A percentile compares a stretch with the other conserved stretches of the same genome.
phyloP scores from a whole-genome alignment of 2,113 vertebrate species.

The Tenrec ecaudatus region DNA sequence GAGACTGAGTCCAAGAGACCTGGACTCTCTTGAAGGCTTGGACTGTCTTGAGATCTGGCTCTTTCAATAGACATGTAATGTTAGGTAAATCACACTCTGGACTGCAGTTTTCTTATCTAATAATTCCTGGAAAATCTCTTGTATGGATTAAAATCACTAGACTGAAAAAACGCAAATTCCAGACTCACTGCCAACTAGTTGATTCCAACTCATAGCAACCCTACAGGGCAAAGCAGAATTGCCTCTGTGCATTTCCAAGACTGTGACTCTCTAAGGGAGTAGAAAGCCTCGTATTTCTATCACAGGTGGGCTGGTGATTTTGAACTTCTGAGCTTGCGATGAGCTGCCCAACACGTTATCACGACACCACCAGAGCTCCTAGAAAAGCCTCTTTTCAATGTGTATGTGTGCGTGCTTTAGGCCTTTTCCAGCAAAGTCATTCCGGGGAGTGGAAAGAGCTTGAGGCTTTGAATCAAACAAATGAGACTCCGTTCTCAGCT shows the following conservation, averaged over 20 bases:
- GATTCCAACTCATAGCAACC: too few relatives aligned
- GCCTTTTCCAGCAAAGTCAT: conserved; percentile 33
- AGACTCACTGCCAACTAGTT: too few relatives aligned
- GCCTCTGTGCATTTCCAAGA: too few relatives aligned
- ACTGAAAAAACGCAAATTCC: background rate
- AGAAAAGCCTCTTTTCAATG: background rate
- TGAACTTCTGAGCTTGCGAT: too few relatives aligned
- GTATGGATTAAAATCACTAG: conserved; percentile 22
- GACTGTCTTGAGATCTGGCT: background rate
- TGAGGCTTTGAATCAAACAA: conserved; percentile 40
- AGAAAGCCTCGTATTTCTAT: too few relatives aligned
- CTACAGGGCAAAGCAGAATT: too few relatives aligned
- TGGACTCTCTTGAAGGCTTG: too few relatives aligned
- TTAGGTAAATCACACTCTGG: background rate
- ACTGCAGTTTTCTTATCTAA: conserved; percentile 45
- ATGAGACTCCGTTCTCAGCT: conserved; percentile 33
- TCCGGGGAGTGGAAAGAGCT: conserved; percentile 1
- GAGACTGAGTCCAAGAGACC: conserved; percentile 4
- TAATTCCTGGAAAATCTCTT: conserved; percentile 14
- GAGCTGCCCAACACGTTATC: too few relatives aligned
- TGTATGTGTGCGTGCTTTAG: conserved; percentile 28
- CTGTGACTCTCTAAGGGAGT: too few relatives aligned
- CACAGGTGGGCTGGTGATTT: too few relatives aligned
- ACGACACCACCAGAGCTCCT: too few relatives aligned
- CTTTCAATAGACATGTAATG: background rate